These are phyloP conservation scores for Glossophaga mutica DNA, from an alignment of 2,797 vertebrate species.

Conservation along the genomic window DNA sequence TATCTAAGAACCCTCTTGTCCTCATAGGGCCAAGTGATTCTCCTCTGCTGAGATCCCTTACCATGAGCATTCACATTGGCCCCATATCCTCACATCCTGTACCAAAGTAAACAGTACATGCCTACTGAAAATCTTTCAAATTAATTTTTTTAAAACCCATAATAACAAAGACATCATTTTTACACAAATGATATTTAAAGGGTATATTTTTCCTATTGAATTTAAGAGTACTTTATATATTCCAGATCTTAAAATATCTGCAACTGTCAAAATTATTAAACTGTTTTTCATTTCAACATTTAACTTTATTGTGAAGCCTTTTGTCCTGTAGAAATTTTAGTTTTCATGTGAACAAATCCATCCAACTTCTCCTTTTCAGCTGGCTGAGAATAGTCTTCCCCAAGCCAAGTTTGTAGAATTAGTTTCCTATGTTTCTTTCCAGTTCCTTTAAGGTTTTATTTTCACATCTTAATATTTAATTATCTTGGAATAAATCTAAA, in stretches of 20 bases:
- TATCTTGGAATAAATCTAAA: neutral
- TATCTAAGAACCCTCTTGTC: neutral
- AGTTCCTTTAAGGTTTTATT: slow-evolving; percentile 29
- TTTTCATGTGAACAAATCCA: neutral
- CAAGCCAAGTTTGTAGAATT: neutral
- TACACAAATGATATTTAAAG: neutral
- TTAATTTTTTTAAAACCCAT: neutral
- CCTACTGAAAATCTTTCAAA: neutral
- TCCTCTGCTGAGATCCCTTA: neutral
- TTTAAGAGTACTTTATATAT: neutral
- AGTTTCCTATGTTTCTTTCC: neutral
- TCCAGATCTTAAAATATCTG: neutral
- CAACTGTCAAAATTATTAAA: neutral
- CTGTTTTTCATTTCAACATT: neutral
- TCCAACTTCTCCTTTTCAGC: neutral
- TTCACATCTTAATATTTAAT: neutral
- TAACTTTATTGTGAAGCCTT: neutral
- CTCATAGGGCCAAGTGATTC: no score
- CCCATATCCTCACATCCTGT: neutral
- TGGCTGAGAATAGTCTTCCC: neutral
- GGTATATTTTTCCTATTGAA: neutral
- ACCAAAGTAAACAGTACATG: neutral
- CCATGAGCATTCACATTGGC: neutral
- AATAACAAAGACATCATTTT: neutral
- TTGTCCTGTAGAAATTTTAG: neutral